Percentiles rank a stretch among this genome's conserved stretches.
These are phyloP conservation scores for Porites evermanni DNA, from an alignment of 92 coral and sea anemone species.

Conservation along the genomic window DNA sequence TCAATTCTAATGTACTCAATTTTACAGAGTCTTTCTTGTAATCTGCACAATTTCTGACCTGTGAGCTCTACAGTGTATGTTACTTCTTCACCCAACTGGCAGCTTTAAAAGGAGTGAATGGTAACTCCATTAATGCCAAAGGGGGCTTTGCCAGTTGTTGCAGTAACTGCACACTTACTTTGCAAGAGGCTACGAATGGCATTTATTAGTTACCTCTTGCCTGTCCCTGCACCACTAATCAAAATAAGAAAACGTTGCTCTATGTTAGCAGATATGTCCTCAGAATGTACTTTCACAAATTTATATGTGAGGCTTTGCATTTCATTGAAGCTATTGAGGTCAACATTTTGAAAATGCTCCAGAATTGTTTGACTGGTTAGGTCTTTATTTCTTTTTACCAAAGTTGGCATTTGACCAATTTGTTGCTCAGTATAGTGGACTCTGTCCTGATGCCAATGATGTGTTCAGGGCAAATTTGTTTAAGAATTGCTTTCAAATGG, in stretches of 20 bases:
- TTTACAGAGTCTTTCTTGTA: constrained; percentile 51
- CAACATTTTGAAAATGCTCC: constrained; percentile 29
- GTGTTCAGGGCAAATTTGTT: constrained; percentile 7
- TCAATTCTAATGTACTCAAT: constrained; percentile 53
- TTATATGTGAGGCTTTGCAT: constrained; percentile 61
- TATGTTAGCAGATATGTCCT: too few relatives aligned
- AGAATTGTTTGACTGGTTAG: neutral
- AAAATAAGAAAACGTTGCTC: too few relatives aligned
- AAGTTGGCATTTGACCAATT: constrained; percentile 61
- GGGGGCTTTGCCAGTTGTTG: too few relatives aligned
- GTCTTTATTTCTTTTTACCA: constrained; percentile 52
- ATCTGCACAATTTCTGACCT: constrained; percentile 42
- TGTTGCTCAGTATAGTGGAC: constrained; percentile 56
- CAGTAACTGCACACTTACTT: constrained; percentile 43
- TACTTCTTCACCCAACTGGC: constrained; percentile 45
- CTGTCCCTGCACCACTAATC: constrained; percentile 45
- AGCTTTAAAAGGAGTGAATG: constrained; percentile 35
- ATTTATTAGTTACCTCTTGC: constrained; percentile 53
- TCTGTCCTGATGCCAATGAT: constrained; percentile 60
- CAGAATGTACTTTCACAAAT: constrained; percentile 54
- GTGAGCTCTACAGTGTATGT: constrained; percentile 51
- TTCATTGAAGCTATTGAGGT: constrained; percentile 52
- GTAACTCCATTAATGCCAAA: constrained; percentile 32
- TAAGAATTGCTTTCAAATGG: constrained; percentile 34
- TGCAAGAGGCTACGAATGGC: constrained; percentile 43